phyloP scores from a whole-genome alignment of 2,113 vertebrate genomes.

The Amphilophus citrinellus region DNA sequence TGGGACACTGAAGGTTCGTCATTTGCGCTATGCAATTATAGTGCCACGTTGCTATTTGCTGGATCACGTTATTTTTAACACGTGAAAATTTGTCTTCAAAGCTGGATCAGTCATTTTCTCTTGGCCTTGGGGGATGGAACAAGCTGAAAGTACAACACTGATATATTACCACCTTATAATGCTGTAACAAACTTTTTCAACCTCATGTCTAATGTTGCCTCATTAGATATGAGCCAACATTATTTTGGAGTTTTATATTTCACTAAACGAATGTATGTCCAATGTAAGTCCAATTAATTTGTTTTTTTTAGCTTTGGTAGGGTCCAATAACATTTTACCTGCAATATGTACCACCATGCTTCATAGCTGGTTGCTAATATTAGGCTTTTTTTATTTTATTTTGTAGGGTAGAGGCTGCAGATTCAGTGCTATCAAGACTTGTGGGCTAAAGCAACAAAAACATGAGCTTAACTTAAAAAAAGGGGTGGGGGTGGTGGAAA shows the following conservation, averaged over 20 bases:
- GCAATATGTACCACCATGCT: background rate
- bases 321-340: background rate
- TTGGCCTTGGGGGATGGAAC: background rate
- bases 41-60: conserved; percentile 15
- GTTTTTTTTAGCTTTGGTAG: background rate
- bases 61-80: background rate
- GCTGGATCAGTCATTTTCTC: background rate
- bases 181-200: background rate
- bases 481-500: background rate
- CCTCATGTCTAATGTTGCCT: too few relatives aligned
- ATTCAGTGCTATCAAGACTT: background rate
- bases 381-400: background rate
- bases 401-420: background rate
- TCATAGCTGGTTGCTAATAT: background rate
- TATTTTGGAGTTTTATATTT: background rate
- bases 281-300: background rate
- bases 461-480: background rate
- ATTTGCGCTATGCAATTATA: conserved; percentile 44
- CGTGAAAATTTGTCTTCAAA: background rate
- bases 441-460: background rate
- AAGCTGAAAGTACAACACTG: background rate
- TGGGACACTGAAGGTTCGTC: conserved; percentile 60
- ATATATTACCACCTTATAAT: background rate
- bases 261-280: background rate
- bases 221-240: too few relatives aligned